Percentiles rank a stretch among this genome's conserved stretches.
Conservation (phyloP, 2,113 vertebrate genomes). For the Choloepus hoffmanni region DNA sequence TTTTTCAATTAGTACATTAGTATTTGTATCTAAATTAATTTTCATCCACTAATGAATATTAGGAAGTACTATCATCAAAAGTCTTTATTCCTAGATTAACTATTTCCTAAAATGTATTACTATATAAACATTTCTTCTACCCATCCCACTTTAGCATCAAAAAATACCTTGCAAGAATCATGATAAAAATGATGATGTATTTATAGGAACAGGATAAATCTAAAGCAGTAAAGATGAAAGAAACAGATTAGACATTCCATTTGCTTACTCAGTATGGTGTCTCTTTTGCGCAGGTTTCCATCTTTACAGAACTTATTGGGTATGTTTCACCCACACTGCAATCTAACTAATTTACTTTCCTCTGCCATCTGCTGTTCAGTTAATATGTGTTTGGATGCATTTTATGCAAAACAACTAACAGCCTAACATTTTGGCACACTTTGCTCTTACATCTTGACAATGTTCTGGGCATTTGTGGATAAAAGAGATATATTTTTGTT, state of each 20-base stretch:
- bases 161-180: constrained; percentile 49
- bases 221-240: constrained; percentile 56
- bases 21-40: constrained; percentile 38
- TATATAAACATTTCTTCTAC: constrained; percentile 36
- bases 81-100: constrained; percentile 45
- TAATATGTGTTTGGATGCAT: constrained; percentile 60
- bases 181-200: constrained; percentile 51
- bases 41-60: constrained; percentile 16
- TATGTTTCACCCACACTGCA: constrained; percentile 67
- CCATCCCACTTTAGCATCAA: neutral
- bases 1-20: neutral
- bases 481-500: constrained; percentile 20
- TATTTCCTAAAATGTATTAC: constrained; percentile 39
- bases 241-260: constrained; percentile 62
- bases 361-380: constrained; percentile 72
- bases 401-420: constrained; percentile 71
- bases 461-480: constrained; percentile 53
- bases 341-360: constrained; percentile 69
- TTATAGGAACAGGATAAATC: constrained; percentile 57
- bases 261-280: constrained; percentile 65
- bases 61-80: constrained; percentile 51
- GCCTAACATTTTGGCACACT: constrained; percentile 60
- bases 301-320: constrained; percentile 63
- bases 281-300: constrained; percentile 67
- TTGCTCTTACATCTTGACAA: constrained; percentile 51